phyloP scores from a whole-genome alignment of 2,797 vertebrate genomes.

The Acanthis flammea region DNA sequence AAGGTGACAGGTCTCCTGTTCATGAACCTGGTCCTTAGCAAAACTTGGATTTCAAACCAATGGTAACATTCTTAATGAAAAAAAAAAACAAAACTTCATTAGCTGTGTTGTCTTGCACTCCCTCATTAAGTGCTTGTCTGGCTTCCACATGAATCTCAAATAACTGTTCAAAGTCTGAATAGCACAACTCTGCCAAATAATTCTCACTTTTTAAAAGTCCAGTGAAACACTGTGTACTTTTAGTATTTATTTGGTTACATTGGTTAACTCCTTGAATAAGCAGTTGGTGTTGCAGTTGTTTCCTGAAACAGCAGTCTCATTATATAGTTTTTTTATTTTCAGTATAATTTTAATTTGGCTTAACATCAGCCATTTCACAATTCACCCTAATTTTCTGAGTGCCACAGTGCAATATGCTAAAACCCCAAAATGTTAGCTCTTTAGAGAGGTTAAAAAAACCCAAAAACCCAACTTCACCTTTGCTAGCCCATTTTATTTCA shows the following conservation, averaged over 20 bases:
- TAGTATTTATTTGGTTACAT: background rate
- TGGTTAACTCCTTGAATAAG: background rate
- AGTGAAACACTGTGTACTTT: background rate
- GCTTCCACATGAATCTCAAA: background rate
- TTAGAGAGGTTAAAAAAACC: background rate
- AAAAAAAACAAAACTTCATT: background rate
- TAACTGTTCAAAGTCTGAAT: background rate
- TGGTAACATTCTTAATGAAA: background rate
- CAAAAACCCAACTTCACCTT: background rate
- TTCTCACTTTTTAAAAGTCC: background rate
- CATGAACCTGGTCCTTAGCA: background rate
- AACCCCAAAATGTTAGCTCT: background rate
- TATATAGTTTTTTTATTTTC: background rate
- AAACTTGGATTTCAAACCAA: background rate
- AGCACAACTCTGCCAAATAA: background rate
- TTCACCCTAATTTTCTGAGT: background rate
- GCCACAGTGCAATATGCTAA: background rate
- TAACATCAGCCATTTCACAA: background rate
- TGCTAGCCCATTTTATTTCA: background rate
- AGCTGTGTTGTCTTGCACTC: background rate
- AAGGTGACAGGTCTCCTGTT: background rate
- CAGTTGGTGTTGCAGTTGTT: background rate
- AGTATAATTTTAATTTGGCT: background rate
- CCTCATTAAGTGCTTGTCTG: background rate
- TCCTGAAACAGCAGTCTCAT: background rate